A percentile compares a stretch with the other conserved stretches of the same genome.
Conservation (phyloP, 2,113 vertebrate species). For the Mesembrinibis cayennensis region DNA sequence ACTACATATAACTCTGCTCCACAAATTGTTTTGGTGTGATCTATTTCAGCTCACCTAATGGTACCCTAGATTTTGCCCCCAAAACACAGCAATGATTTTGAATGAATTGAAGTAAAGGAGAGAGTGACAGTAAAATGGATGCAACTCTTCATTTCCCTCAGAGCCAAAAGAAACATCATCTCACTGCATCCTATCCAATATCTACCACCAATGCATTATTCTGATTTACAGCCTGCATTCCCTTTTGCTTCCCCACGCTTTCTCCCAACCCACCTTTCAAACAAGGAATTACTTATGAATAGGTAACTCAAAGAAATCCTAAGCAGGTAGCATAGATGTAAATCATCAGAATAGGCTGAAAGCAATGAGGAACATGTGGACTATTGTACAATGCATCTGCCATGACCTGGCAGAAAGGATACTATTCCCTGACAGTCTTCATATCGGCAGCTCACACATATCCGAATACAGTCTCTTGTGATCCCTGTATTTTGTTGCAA, state of each 20-base stretch:
- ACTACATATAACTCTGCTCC: neutral
- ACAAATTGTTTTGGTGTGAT: neutral
- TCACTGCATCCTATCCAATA: neutral
- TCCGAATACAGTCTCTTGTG: neutral
- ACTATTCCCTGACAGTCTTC: neutral
- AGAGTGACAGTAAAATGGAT: neutral
- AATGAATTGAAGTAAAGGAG: neutral
- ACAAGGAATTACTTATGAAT: neutral
- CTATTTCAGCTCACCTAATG: neutral
- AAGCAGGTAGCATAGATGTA: neutral
- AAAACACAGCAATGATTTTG: neutral
- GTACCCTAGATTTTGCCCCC: neutral
- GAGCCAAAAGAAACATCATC: neutral
- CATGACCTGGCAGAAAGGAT: neutral
- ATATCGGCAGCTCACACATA: neutral
- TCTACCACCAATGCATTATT: neutral
- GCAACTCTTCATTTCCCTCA: neutral
- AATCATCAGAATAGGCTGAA: neutral
- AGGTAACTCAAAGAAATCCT: neutral
- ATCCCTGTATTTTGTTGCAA: neutral
- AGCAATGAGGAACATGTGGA: fast-evolving
- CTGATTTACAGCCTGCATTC: neutral
- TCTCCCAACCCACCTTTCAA: neutral
- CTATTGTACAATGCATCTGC: neutral
- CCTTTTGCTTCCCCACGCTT: neutral